Percentiles rank a stretch among this genome's conserved stretches.
These are phyloP conservation scores for Plectrocnemia conspersa DNA, from an alignment of 1,140 invertebrate genomes.

Conservation along the genomic window DNA sequence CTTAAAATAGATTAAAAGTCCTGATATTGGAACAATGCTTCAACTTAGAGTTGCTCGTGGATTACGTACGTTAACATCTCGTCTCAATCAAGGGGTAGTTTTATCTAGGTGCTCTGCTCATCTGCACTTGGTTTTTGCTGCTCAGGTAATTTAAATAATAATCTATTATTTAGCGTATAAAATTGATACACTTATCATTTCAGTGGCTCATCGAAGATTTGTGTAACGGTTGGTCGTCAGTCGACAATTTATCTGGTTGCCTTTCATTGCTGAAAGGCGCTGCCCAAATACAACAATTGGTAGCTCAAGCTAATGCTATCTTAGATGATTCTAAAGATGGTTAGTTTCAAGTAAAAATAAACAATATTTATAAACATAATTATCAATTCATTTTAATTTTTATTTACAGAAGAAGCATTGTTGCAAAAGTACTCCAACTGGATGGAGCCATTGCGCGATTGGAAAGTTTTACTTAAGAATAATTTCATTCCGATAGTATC, in stretches of 20 bases:
- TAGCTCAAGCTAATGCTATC: not conserved
- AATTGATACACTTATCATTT: not conserved
- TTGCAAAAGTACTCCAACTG: not conserved
- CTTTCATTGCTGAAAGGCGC: constrained; percentile 18
- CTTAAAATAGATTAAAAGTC: constrained; percentile 9
- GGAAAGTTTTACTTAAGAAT: constrained; percentile 11
- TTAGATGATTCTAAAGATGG: constrained; percentile 13
- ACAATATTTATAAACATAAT: not conserved
- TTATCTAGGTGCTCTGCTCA: constrained; percentile 17
- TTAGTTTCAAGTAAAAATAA: constrained; percentile 4
- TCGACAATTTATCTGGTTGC: constrained; percentile 20
- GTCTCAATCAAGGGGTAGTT: constrained; percentile 19
- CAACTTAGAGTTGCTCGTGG: constrained; percentile 20
- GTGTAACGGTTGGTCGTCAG: constrained; percentile 20
- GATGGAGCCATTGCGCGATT: constrained; percentile 9
- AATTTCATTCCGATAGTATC: constrained; percentile 23
- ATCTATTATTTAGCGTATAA: no score
- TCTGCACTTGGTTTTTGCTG: constrained; percentile 19
- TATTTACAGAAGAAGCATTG: constrained; percentile 18
- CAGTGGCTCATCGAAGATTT: constrained; percentile 31
- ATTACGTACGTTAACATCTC: constrained; percentile 1
- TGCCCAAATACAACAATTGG: constrained; percentile 12
- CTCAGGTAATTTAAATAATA: constrained; percentile 15
- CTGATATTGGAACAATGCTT: constrained; percentile 25
- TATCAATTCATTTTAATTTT: not conserved